Conservation (phyloP, 2,888 invertebrate species). For the Tenthredo mesomela region DNA sequence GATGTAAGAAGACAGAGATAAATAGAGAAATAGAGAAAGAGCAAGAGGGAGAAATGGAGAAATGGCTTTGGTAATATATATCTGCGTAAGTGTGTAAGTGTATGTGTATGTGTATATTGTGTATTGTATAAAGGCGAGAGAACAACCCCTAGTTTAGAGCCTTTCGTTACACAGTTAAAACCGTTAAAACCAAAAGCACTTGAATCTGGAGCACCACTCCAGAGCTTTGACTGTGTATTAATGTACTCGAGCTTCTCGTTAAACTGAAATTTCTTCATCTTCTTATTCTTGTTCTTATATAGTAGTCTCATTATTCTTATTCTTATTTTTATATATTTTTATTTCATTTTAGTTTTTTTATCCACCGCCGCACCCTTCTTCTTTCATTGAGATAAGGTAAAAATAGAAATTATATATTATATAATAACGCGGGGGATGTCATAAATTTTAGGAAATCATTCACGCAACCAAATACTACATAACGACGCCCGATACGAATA, state of each 20-base stretch:
- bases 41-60: background rate
- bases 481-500: too few relatives aligned
- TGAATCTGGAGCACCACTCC: conserved; percentile 24
- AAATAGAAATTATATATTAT: too few relatives aligned
- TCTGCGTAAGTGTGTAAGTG: background rate
- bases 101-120: too few relatives aligned
- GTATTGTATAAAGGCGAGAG: background rate
- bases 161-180: conserved; percentile 35
- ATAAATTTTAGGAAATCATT: too few relatives aligned
- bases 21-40: background rate
- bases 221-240: conserved; percentile 25
- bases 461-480: too few relatives aligned
- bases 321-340: background rate
- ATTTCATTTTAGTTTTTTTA: background rate
- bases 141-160: conserved; percentile 13
- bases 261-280: background rate
- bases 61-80: background rate
- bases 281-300: conserved; percentile 3
- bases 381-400: background rate
- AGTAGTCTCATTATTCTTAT: background rate
- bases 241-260: conserved; percentile 34
- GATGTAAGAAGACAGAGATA: background rate
- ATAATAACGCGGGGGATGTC: too few relatives aligned
- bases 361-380: background rate
- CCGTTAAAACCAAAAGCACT: conserved; percentile 34